Percentiles rank a stretch among this genome's conserved stretches.
Evolutionary conservation across 2,888 invertebrate genomes (phyloP).

Genomic region (Drosophila nigricruria): DNA sequence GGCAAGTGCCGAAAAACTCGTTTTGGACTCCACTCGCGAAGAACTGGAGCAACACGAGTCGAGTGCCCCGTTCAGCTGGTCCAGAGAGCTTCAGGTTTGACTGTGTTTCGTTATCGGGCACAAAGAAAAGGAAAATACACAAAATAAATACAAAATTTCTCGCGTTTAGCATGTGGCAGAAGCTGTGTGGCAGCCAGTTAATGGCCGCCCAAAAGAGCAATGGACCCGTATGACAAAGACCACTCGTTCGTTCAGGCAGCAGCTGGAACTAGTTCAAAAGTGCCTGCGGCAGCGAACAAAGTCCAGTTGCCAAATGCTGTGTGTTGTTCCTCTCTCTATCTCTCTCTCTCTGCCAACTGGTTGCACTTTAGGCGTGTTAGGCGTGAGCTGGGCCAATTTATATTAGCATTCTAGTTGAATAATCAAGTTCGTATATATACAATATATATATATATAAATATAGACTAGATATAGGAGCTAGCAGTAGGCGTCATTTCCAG

Average conservation of each 20-base stretch:
- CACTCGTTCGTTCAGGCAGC: slow-evolving; percentile 34
- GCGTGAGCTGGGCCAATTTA: slow-evolving; percentile 1
- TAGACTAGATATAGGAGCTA: slow-evolving; percentile 21
- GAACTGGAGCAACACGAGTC: slow-evolving; percentile 67
- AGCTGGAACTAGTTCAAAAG: slow-evolving; percentile 34
- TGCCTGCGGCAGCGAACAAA: slow-evolving; percentile 23
- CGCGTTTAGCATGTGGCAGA: slow-evolving; percentile 50
- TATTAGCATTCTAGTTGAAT: slow-evolving; percentile 21
- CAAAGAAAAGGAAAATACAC: slow-evolving; percentile 48
- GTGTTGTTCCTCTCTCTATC: background rate
- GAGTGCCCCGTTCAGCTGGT: slow-evolving; percentile 30
- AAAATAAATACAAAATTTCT: slow-evolving; percentile 12
- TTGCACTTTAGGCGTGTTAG: slow-evolving; percentile 1
- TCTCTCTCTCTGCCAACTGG: background rate
- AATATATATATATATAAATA: background rate
- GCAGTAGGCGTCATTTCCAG: slow-evolving; percentile 35
- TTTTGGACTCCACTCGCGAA: slow-evolving; percentile 64
- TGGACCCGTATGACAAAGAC: slow-evolving; percentile 24
- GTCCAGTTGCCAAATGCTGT: slow-evolving; percentile 21
- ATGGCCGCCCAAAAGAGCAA: slow-evolving; percentile 30
- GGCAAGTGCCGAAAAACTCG: slow-evolving; percentile 71
- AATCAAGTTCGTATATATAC: slow-evolving; percentile 2
- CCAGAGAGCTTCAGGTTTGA: slow-evolving; percentile 17
- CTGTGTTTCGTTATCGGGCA: slow-evolving; percentile 45
- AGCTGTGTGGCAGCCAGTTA: slow-evolving; percentile 27